Evolutionary conservation across 2,113 vertebrate species (phyloP), one percentile per base, ranked within the genome.

Genomic region (Benitochromis conjunctus): DNA sequence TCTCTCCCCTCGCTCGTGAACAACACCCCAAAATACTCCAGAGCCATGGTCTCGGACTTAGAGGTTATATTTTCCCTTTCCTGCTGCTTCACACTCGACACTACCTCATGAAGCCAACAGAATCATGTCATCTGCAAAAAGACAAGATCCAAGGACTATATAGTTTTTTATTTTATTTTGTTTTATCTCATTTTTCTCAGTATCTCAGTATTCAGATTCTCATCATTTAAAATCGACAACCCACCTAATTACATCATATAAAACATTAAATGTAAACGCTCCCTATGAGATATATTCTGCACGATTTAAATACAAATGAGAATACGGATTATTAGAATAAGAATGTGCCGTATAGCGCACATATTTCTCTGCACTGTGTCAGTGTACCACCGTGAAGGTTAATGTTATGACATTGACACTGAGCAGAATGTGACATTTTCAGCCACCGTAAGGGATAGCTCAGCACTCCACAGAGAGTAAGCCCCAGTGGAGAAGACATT

Each of bases 351-450:
- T 12, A 60, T 1, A 78, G 31, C 56, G 16, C 6, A 12, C 14
- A 79, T 36, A 79, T 19, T 38, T 84, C 79, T 64, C 69, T 36
- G 19, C n/a, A 51, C 10, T 69, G 62, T 89, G 55, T 83, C n/a
- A 46, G 8, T 64, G 62, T 60, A 48, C 29, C 74, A 53, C 77
- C 74, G 71, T 87, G 76, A 91, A 91, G 74, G 78, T 57, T 78
- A 83, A 83, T 21, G 16, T 51, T 79, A 11, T 89, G 93, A 92
- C 93, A 88, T 90, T 94, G 93, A 90, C 92, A 91, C 78, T n/a
- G 69, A 91, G 78, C 77, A 81, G 89, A 92, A 91, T 87, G 86
- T 94, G 92, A 90, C 91, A 90, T 90, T 90, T 90, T 84, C 82
- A 56, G 56, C 46, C 64, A 83, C 64, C 79, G 38, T 77, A 79